Conservation (phyloP, 2,797 vertebrate species). For the Anas bernieri region DNA sequence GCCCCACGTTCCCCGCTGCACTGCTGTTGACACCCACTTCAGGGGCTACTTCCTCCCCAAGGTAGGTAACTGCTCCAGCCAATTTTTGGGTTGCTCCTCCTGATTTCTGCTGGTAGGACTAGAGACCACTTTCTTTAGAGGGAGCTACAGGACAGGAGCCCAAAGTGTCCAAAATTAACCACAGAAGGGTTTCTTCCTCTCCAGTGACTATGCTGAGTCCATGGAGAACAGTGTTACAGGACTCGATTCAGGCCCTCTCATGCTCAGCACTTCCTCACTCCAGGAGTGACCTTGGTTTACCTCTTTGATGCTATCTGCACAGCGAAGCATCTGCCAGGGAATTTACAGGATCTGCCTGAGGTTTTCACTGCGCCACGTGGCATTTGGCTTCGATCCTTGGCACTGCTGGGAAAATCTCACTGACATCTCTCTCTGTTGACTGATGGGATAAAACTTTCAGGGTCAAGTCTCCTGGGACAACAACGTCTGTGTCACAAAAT, state of each 20-base stretch:
- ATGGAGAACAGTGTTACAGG: neutral
- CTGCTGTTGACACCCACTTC: constrained; percentile 63
- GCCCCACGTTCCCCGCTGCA: constrained; percentile 76
- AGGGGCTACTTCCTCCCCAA: constrained; percentile 80
- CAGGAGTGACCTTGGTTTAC: neutral
- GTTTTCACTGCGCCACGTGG: neutral
- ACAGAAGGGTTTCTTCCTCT: neutral
- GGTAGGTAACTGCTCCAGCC: constrained; percentile 49
- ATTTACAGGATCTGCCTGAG: neutral
- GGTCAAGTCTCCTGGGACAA: neutral
- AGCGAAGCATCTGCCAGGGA: neutral
- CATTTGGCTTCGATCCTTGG: neutral
- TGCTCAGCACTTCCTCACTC: neutral
- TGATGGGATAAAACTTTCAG: neutral
- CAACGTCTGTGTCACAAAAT: neutral
- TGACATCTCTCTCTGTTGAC: neutral
- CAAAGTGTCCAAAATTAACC: neutral
- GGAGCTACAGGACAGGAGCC: neutral
- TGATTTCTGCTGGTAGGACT: fast-evolving
- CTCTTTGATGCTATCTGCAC: neutral
- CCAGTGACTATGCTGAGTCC: neutral
- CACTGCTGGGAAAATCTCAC: neutral
- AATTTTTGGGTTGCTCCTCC: neutral
- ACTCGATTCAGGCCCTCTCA: neutral
- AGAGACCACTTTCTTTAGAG: neutral